These are phyloP conservation scores for Platerodrilus igneus DNA, from an alignment of 2,888 invertebrate species.

Conservation along the genomic window DNA sequence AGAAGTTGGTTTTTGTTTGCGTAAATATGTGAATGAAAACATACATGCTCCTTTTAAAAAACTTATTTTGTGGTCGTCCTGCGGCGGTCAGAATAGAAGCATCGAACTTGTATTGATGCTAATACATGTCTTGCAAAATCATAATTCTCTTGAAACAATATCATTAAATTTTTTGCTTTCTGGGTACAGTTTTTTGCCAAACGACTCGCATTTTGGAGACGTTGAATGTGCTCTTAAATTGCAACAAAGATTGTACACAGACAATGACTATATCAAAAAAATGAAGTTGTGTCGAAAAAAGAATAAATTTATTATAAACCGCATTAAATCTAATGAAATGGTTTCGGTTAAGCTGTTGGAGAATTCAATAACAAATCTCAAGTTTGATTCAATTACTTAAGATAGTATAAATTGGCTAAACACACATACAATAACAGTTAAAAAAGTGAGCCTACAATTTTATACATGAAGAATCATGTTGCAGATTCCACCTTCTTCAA, in stretches of 20 bases:
- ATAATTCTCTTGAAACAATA: conserved; percentile 19
- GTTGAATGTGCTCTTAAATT: conserved; percentile 28
- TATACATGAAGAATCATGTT: conserved; percentile 8
- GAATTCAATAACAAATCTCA: conserved; percentile 23
- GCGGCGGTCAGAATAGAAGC: conserved; percentile 30
- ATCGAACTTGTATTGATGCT: conserved; percentile 28
- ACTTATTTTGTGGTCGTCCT: too few species aligned
- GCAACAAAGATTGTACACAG: conserved; percentile 24
- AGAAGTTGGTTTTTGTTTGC: conserved; percentile 28
- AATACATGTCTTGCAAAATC: conserved; percentile 21
- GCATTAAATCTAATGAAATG: conserved; percentile 20
- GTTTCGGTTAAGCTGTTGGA: conserved; percentile 15
- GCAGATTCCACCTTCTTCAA: conserved; percentile 1
- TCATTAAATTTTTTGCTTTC: conserved; percentile 25
- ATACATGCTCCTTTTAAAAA: too few species aligned
- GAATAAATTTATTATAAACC: conserved; percentile 23
- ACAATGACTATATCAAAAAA: conserved; percentile 24
- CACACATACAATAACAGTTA: conserved; percentile 15
- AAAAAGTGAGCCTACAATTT: conserved; percentile 13
- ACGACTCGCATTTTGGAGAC: conserved; percentile 29
- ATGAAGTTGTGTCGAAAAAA: conserved; percentile 28
- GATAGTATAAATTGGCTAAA: conserved; percentile 23
- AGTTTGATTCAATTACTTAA: conserved; percentile 20
- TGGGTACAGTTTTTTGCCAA: conserved; percentile 30
- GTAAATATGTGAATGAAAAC: too few species aligned